A percentile compares a stretch with the other conserved stretches of the same genome.
phyloP scores from a whole-genome alignment of 2,888 invertebrate genomes.

The Malachius bipustulatus region DNA sequence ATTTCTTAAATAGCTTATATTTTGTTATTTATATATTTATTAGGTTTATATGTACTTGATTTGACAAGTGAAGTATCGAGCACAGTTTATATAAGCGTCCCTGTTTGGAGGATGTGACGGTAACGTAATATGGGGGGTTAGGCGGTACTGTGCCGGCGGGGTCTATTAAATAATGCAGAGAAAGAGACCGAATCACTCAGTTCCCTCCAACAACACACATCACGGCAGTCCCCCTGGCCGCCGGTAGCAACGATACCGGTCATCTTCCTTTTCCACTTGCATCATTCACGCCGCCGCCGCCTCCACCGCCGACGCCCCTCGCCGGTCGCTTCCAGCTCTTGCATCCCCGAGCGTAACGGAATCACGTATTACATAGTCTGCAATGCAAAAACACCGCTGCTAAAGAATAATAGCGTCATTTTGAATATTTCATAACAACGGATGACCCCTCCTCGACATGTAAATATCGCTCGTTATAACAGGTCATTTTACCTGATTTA shows the following conservation, averaged over 20 bases:
- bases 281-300: too few relatives aligned
- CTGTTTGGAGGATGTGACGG: too few relatives aligned
- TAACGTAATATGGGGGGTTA: too few relatives aligned
- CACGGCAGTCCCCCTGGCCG: conserved; percentile 22
- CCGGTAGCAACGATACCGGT: too few relatives aligned
- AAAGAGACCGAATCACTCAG: conserved; percentile 33
- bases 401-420: conserved; percentile 36
- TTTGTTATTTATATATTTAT: too few relatives aligned
- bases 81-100: too few relatives aligned
- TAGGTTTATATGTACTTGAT: too few relatives aligned
- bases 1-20: too few relatives aligned
- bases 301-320: conserved; percentile 15
- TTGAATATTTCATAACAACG: conserved; percentile 35
- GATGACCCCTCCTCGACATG: conserved; percentile 32
- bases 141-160: too few relatives aligned
- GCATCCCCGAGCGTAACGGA: conserved; percentile 19
- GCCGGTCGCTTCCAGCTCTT: too few relatives aligned
- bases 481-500: conserved; percentile 24
- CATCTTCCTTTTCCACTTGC: too few relatives aligned
- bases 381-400: conserved; percentile 33
- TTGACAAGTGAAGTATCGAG: too few relatives aligned
- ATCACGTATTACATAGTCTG: conserved; percentile 36
- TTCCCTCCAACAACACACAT: conserved; percentile 25
- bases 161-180: conserved; percentile 33
- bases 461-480: conserved; percentile 29